Conservation (phyloP, 2,113 vertebrate species). For the Bucco capensis region DNA sequence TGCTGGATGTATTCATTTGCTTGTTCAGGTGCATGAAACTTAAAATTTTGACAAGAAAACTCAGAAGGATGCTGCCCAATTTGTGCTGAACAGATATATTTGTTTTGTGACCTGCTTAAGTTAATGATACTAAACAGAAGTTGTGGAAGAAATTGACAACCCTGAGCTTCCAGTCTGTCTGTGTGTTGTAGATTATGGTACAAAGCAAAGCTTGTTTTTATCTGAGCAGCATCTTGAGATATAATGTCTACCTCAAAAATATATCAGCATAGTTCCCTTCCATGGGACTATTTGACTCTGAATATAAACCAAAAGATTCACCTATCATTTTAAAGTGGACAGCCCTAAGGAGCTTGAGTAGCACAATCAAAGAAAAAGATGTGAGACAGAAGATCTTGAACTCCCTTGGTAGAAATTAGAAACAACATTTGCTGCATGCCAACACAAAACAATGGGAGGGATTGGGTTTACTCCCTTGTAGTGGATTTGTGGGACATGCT, state of each 20-base stretch:
- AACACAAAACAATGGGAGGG: accelerated
- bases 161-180: neutral
- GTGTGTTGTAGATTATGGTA: neutral
- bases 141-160: neutral
- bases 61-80: neutral
- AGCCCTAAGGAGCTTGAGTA: neutral
- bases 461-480: neutral
- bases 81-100: neutral
- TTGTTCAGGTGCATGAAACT: neutral
- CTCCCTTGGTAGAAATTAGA: neutral
- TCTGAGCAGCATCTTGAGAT: neutral
- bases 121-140: neutral
- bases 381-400: neutral
- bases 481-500: neutral
- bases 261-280: neutral
- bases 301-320: neutral
- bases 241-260: neutral
- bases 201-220: neutral
- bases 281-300: neutral
- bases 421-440: neutral
- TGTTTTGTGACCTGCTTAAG: neutral
- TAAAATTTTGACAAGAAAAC: neutral
- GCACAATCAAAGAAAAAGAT: neutral
- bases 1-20: neutral
- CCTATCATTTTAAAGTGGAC: neutral